Evolutionary conservation across 2,888 invertebrate genomes (phyloP), one percentile per base, ranked within the genome.

Genomic region (Eustalomyia histrio): DNA sequence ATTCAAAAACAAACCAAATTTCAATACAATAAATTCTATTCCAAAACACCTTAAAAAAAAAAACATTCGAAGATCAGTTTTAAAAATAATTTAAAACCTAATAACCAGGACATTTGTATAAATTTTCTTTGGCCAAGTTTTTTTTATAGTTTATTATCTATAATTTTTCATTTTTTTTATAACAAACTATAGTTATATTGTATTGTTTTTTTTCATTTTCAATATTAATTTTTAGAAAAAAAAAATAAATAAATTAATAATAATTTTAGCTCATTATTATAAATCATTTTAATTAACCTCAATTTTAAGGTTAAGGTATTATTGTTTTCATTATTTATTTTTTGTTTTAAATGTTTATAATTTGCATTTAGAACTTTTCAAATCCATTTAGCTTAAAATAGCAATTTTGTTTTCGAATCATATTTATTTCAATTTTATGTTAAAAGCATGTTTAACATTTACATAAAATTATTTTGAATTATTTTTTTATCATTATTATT

Each of bases 1-100:
- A 72, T 29, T 29, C 29, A 83, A 82, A 79, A 76, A 81, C 82
- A 84, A 73, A 85, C 71, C 61, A 83, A 85, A 69, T 35, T 74
- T 35, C 43, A 79, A 76, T 67, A 43, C 43, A 29, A 67, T 12
- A 72, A 57, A 35, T 69, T 24, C 5, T 65, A n/a, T n/a, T n/a
- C 7, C 35, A 47, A 17, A 52, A 67, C 53, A 78, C 68, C 75
- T 65, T 63, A 43, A 76, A 78, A 29, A 24, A 24, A 68, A 10
- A 75, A 72, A 76, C 55, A 82, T 72, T 80, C 83, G 6, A 29
- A 64, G 16, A 75, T 43, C 64, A 67, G n/a, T 14, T 58, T 21
- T 57, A 58, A 18, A 65, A 64, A 74, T 21, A 64, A 50, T 35
- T 57, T 60, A 53, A 39, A 43, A 14, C 18, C 55, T 61, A 63